Evolutionary conservation across 2,888 invertebrate species (phyloP), one percentile per base, ranked within the genome.

Genomic region (Acrobasis consociella): DNA sequence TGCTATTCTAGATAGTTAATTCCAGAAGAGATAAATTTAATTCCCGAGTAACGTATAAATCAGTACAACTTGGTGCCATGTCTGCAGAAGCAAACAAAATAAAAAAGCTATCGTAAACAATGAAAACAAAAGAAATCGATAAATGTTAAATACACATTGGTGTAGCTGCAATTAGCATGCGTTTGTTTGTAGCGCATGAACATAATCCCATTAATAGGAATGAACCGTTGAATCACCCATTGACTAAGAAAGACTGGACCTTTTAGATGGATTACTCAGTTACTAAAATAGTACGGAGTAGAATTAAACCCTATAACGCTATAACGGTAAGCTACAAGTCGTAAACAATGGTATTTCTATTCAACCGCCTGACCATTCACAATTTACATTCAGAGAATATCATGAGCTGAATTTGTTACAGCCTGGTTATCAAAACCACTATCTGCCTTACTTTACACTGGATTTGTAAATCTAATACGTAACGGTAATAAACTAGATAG

Each of bases 291-390:
- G 67, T 67, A 59, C 65, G 59, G 64, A 60, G 67, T 67, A 69
- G 62, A 46, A 74, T 78, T 76, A 75, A 71, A 67, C 68, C 67
- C n/a, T n/a, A n/a, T n/a, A n/a, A n/a, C n/a, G n/a, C n/a, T 59
- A 67, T 80, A 83, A 83, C 83, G 78, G 83, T 78, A 72, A 70
- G 65, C 68, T 67, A 68, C 69, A 69, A 50, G 31, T 66, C 68
- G 67, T 69, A 76, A 74, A 82, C 80, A 82, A 79, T 77, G 70
- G 67, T 62, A 65, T 67, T 74, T 75, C 71, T 77, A 70, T 71
- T 72, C 67, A 73, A 64, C 38, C 5, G 69, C 62, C 67, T 64
- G 61, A 64, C 69, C 68, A 70, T 70, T 65, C 67, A 64, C 61
- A 69, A 69, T 64, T 56, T 64, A 67, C 69, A 66, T 49, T 39